Evolutionary conservation across 1,140 invertebrate genomes (phyloP), one percentile per base, ranked within the genome.

Genomic region (Hetaerina americana): DNA sequence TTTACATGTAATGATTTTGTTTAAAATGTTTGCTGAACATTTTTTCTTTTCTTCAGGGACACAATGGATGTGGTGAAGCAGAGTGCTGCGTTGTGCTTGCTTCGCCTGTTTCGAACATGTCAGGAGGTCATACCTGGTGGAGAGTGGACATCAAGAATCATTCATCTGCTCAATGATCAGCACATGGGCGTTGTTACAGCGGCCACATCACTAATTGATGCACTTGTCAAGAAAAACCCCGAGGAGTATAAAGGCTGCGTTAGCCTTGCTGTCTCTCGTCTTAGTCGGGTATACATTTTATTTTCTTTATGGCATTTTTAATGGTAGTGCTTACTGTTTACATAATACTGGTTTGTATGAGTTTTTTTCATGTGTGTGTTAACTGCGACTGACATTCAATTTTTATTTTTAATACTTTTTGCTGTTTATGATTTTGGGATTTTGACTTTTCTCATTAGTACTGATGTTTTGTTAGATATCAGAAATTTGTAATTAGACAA

Each of bases 41-140:
- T 70, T 66, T 69, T 26, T 66, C 73, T 67, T 75, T 74, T 67
- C 81, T 83, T 26, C 78, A 95, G 97, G 24, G 97, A 99, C 81
- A 99, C 97, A 2, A 98, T 99, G 88, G 98, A 99, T 84, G 94
- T 98, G 68, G 97, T 99, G 0, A 99, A 99, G 83, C 98, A 99
- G 84, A 98, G 96, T 77, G 97, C 98, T 75, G 97, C 97, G 66
- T 84, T 99, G 1, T 99, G 97, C 80, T 85, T 99, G 68, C 83
- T 99, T 69, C 88, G 96, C 75, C 83, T 99, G 28, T 91, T 99
- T 78, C 87, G 98, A 68, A 97, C 95, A 72, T 91, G 92, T 75
- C 90, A 95, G 76, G 89, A 98, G 86, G 92, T 98, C 26, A 96
- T 99, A 78, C 96, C 95, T 68, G 93, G 93, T 72, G 95, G 96